Conservation (phyloP, 2,797 vertebrate species). For the Microctenopoma lineatum region DNA sequence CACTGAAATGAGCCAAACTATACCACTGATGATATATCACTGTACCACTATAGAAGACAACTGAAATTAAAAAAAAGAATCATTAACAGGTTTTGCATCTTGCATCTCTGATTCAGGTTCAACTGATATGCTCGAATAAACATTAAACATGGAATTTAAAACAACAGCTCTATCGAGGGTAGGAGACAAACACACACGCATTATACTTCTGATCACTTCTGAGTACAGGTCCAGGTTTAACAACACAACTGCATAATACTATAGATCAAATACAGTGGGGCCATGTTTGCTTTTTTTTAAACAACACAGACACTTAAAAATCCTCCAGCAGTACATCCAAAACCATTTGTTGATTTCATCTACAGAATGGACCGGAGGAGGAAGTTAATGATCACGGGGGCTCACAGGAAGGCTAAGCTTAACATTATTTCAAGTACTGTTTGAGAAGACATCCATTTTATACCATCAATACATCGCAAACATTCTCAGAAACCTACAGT, state of each 20-base stretch:
- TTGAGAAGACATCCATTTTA: constrained; percentile 71
- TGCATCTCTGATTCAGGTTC: constrained; percentile 52
- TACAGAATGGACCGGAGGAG: constrained; percentile 42
- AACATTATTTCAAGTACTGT: constrained; percentile 68
- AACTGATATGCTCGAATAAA: constrained; percentile 41
- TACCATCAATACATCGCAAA: constrained; percentile 59
- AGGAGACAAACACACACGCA: constrained; percentile 43
- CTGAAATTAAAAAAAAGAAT: constrained; percentile 21
- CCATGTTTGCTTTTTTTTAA: constrained; percentile 58
- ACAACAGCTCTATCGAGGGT: constrained; percentile 56
- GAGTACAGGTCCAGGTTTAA: constrained; percentile 64
- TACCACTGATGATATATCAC: constrained; percentile 52
- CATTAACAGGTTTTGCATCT: constrained; percentile 44
- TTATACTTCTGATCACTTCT: constrained; percentile 41
- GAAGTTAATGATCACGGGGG: constrained; percentile 45
- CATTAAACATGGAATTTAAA: constrained; percentile 55
- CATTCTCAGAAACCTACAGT: constrained; percentile 43
- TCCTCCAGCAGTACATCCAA: constrained; percentile 71
- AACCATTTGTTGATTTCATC: constrained; percentile 46
- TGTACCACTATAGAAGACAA: constrained; percentile 38
- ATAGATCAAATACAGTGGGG: constrained; percentile 66
- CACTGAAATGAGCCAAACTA: constrained; percentile 45
- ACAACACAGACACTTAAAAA: constrained; percentile 61
- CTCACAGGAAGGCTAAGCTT: constrained; percentile 51
- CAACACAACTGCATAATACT: constrained; percentile 71